Percentiles rank a stretch among this genome's conserved stretches.
Conservation (phyloP, 2,113 vertebrate species). For the Ptilonorhynchus violaceus region DNA sequence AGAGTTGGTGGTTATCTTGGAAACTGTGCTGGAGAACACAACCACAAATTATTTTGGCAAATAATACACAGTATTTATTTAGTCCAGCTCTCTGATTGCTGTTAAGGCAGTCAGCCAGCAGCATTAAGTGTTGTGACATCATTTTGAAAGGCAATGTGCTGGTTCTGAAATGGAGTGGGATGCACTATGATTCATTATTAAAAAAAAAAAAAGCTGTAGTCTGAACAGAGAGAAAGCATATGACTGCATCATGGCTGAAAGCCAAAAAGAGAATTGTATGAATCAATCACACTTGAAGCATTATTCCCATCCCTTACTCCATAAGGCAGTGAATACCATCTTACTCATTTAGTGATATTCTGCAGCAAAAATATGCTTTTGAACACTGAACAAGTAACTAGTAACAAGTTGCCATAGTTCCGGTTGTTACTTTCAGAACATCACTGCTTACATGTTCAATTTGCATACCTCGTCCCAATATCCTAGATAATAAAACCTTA, state of each 20-base stretch:
- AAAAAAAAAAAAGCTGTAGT: conserved; percentile 4
- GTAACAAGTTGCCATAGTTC: conserved; percentile 12
- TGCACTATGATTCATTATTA: conserved; percentile 50
- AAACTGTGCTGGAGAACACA: conserved; percentile 65
- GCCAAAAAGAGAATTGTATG: conserved; percentile 30
- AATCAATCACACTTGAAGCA: conserved; percentile 31
- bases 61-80: conserved; percentile 69
- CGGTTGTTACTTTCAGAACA: not conserved
- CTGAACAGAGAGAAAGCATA: conserved; percentile 57
- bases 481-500: conserved; percentile 28
- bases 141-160: conserved; percentile 50
- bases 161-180: conserved; percentile 57
- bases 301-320: conserved; percentile 11
- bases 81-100: conserved; percentile 67
- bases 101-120: conserved; percentile 61
- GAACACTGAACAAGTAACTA: not conserved
- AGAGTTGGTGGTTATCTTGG: conserved; percentile 71
- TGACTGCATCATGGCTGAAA: conserved; percentile 47
- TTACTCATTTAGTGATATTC: conserved; percentile 39
- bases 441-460: not conserved
- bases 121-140: conserved; percentile 61
- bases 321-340: conserved; percentile 21
- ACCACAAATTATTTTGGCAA: conserved; percentile 70
- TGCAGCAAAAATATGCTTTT: not conserved
- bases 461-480: not conserved